Evolutionary conservation across 2,888 invertebrate genomes (phyloP).

Genomic region (Crocallis elinguaria): DNA sequence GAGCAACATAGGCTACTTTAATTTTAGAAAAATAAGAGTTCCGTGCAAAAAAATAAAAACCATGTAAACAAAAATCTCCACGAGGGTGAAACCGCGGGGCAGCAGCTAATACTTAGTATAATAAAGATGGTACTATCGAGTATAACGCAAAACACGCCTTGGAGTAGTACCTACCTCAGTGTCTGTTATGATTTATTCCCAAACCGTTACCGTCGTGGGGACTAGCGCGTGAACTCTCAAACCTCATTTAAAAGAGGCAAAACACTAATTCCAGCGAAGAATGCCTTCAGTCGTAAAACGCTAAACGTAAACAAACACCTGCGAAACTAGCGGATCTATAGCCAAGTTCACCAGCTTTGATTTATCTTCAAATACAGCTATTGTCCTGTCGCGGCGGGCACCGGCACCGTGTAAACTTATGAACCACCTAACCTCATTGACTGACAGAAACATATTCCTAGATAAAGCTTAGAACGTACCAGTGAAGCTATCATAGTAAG

Average conservation of each 20-base stretch:
- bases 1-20: too few relatives aligned
- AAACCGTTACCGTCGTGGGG: neutral
- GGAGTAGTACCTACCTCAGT: too few relatives aligned
- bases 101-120: too few relatives aligned
- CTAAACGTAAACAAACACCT: slow-evolving; percentile 49
- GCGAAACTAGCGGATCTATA: slow-evolving; percentile 54
- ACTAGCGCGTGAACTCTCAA: neutral
- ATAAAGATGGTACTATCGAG: too few relatives aligned
- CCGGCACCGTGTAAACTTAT: slow-evolving; percentile 64
- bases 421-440: slow-evolving; percentile 65
- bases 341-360: slow-evolving; percentile 75
- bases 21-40: too few relatives aligned
- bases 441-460: too few relatives aligned
- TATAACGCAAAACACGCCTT: too few relatives aligned
- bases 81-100: too few relatives aligned
- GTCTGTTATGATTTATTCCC: neutral
- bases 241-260: slow-evolving; percentile 9
- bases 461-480: too few relatives aligned
- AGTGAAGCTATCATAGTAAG: too few relatives aligned
- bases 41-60: too few relatives aligned
- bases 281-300: neutral
- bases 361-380: slow-evolving; percentile 68
- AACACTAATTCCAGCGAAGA: slow-evolving; percentile 1
- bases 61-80: too few relatives aligned
- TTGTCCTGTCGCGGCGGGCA: slow-evolving; percentile 71